A percentile compares a stretch with the other conserved stretches of the same genome.
phyloP scores from a whole-genome alignment of 2,797 vertebrate genomes.

The Glossophaga mutica region DNA sequence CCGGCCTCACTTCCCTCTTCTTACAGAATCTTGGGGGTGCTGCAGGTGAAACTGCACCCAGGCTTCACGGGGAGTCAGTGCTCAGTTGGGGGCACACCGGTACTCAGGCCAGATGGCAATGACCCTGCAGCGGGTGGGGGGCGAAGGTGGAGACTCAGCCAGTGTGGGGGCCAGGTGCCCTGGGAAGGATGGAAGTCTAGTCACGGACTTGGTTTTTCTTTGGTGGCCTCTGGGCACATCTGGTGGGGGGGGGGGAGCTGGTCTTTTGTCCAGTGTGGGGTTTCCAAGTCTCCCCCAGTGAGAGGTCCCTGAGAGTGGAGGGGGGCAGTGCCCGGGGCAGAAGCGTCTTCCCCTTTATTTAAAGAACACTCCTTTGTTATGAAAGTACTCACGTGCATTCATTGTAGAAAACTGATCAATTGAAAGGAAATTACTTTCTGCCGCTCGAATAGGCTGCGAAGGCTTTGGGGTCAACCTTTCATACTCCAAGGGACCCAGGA shows the following conservation, averaged over 20 bases:
- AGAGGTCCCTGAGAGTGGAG: background rate
- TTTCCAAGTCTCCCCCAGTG: background rate
- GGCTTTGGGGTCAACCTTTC: background rate
- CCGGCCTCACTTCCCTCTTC: background rate
- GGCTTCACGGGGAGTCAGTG: rapidly evolving
- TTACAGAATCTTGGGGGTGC: background rate
- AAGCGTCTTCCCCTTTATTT: background rate
- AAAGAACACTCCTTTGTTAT: background rate
- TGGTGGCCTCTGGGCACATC: background rate
- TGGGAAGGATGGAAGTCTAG: rapidly evolving
- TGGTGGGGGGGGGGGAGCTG: rapidly evolving
- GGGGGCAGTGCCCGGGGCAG: too few relatives aligned
- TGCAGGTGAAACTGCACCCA: background rate
- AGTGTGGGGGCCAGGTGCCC: rapidly evolving
- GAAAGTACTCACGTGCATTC: background rate
- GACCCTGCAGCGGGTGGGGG: too few relatives aligned
- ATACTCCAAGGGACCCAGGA: rapidly evolving
- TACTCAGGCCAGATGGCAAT: background rate
- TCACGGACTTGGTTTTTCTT: background rate
- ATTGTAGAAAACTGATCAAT: background rate
- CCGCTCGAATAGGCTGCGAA: rapidly evolving
- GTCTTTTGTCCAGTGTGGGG: background rate
- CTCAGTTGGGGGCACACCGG: background rate
- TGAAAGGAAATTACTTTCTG: background rate
- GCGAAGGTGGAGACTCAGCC: background rate